Evolutionary conservation across 1,140 invertebrate species (phyloP), one percentile per base, ranked within the genome.

Genomic region (Acromyrmex echinatior): DNA sequence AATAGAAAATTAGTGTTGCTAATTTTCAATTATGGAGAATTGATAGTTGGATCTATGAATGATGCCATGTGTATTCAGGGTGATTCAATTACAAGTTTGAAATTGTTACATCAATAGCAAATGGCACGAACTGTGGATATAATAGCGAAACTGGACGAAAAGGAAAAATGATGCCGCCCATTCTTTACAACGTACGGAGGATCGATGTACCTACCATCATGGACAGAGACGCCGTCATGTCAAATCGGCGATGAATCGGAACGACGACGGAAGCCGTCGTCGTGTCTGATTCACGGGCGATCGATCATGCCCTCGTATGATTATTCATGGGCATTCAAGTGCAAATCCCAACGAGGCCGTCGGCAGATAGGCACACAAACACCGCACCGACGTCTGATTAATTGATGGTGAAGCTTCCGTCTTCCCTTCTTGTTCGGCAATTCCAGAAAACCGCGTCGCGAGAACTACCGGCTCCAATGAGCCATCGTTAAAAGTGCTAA

Each of bases 291-390:
- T 87, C 89, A 91, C 80, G 84, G 76, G 60, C 88, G 86, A 93
- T 93, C 91, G 90, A 93, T 93, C 91, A 81, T 80, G 68, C 74
- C 51, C 71, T 73, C 73, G 77, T 80, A 92, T 92, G 91, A 92
- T 92, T 92, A 92, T 93, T 93, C 92, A 92, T 92, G 85, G 86
- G 76, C 86, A 89, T 92, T 92, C 91, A 84, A 91, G 85, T 88
- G 92, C 81, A 90, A 93, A 92, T 91, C 82, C 85, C 90, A 91
- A 90, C 87, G 86, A 91, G 73, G 74, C 80, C 84, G 85, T 63
- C 74, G 62, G 88, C 80, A 90, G 88, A 92, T 89, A 86, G 89
- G 63, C 82, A 71, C 81, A 70, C 87, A 87, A 86, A 88, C 88
- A 87, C 77, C 73, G 76, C 60, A 86, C 39, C 86, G 84, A 86